phyloP scores from a whole-genome alignment of 2,888 invertebrate species.

The Xestobium rufovillosum region DNA sequence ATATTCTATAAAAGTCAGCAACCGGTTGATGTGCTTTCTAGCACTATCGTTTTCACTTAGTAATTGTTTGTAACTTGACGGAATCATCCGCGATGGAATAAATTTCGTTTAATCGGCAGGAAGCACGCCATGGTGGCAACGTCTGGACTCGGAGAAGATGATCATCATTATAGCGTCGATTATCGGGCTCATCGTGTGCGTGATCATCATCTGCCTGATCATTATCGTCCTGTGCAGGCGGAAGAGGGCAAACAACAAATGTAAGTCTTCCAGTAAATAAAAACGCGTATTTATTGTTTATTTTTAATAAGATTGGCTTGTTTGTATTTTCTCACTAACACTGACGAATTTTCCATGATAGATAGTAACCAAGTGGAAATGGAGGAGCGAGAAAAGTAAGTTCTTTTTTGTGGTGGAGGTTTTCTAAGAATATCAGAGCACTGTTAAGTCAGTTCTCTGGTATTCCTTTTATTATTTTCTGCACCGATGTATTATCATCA shows the following conservation, averaged over 20 bases:
- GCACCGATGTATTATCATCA: too few species aligned
- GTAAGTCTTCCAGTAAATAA: conserved; percentile 50
- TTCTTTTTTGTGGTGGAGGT: conserved; percentile 30
- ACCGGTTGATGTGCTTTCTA: too few species aligned
- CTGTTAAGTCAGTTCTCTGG: too few species aligned
- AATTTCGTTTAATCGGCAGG: too few species aligned
- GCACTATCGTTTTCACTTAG: too few species aligned
- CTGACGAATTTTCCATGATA: too few species aligned
- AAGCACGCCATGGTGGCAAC: conserved; percentile 72
- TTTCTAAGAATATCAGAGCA: too few species aligned
- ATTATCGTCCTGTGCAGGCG: conserved; percentile 79
- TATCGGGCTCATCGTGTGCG: conserved; percentile 61
- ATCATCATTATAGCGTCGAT: conserved; percentile 64
- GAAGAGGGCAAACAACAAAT: conserved; percentile 73
- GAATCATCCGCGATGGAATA: too few species aligned
- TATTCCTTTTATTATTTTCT: too few species aligned
- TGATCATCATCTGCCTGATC: conserved; percentile 79
- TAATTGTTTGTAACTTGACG: too few species aligned
- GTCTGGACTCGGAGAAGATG: conserved; percentile 67
- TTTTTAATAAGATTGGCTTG: conserved; percentile 11
- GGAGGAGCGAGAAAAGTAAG: conserved; percentile 83
- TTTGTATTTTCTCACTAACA: conserved; percentile 13
- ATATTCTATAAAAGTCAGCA: too few species aligned
- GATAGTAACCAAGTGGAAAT: conserved; percentile 74
- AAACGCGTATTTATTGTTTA: conserved; percentile 6